A percentile compares a stretch with the other conserved stretches of the same genome.
phyloP scores from a whole-genome alignment of 2,797 vertebrate genomes.

The Molossus alvarezi region DNA sequence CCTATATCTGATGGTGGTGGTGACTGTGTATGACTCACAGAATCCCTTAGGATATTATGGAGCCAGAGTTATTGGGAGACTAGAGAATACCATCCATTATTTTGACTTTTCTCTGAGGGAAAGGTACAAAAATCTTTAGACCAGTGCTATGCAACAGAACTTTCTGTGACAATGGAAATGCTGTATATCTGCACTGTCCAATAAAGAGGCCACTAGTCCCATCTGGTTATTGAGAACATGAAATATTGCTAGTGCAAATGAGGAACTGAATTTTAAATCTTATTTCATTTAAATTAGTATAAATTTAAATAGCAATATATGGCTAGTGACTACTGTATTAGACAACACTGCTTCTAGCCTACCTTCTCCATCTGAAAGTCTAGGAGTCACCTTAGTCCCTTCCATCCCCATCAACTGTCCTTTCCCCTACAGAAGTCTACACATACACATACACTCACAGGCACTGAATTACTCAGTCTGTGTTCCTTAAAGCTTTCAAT shows the following conservation, averaged over 20 bases:
- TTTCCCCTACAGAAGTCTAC: neutral
- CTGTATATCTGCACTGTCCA: neutral
- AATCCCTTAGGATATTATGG: conserved; percentile 6
- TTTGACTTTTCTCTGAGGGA: neutral
- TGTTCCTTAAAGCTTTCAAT: conserved; percentile 22
- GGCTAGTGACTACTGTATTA: neutral
- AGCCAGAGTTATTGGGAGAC: conserved; percentile 1
- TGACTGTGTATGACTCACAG: neutral
- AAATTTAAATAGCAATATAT: neutral
- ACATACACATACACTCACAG: neutral
- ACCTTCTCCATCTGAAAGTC: neutral
- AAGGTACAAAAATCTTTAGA: neutral
- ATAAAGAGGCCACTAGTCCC: neutral
- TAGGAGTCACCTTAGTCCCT: neutral
- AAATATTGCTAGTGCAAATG: neutral
- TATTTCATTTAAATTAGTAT: conserved; percentile 29
- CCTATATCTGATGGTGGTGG: neutral
- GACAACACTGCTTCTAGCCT: neutral
- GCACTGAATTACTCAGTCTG: neutral
- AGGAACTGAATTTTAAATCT: conserved; percentile 36
- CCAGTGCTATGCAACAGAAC: neutral
- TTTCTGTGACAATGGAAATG: neutral
- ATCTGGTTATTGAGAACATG: neutral
- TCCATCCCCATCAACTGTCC: neutral
- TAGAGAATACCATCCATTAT: conserved; percentile 23